These are phyloP conservation scores for Puffinus mauretanicus DNA, from an alignment of 2,113 vertebrate species.

Conservation along the genomic window DNA sequence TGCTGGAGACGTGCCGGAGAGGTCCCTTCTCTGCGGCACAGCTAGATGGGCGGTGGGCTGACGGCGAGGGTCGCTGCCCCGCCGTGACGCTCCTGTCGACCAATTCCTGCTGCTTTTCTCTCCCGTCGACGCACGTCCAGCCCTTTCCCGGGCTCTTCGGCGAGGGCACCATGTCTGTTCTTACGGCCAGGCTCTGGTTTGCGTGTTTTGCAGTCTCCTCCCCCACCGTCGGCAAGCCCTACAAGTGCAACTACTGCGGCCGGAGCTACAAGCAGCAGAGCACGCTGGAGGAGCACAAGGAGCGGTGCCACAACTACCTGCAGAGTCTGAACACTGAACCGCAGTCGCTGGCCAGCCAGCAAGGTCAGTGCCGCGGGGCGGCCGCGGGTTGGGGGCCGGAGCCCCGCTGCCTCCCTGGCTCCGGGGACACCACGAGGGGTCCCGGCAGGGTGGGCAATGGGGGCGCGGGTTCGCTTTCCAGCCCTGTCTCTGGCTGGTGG, in stretches of 20 bases:
- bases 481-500: neutral
- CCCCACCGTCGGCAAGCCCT: conserved; percentile 90
- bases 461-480: accelerated
- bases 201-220: conserved; percentile 81
- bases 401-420: neutral
- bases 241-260: conserved; percentile 95
- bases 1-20: too few species aligned
- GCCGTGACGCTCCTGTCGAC: neutral
- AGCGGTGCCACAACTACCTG: conserved; percentile 89
- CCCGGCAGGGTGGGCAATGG: neutral
- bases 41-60: neutral
- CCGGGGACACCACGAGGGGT: accelerated
- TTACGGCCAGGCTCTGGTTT: neutral
- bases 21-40: neutral
- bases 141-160: neutral
- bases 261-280: conserved; percentile 96
- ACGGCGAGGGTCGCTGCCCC: neutral
- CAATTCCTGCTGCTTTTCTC: too few species aligned
- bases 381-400: too few species aligned
- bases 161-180: neutral
- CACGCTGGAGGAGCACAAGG: conserved; percentile 92
- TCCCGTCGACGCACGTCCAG: too few species aligned
- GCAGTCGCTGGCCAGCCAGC: conserved; percentile 73
- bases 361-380: conserved; percentile 49
- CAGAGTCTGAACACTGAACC: conserved; percentile 85